A percentile compares a stretch with the other conserved stretches of the same genome.
phyloP scores from a whole-genome alignment of 2,888 invertebrate species.

The Arctia plantaginis region DNA sequence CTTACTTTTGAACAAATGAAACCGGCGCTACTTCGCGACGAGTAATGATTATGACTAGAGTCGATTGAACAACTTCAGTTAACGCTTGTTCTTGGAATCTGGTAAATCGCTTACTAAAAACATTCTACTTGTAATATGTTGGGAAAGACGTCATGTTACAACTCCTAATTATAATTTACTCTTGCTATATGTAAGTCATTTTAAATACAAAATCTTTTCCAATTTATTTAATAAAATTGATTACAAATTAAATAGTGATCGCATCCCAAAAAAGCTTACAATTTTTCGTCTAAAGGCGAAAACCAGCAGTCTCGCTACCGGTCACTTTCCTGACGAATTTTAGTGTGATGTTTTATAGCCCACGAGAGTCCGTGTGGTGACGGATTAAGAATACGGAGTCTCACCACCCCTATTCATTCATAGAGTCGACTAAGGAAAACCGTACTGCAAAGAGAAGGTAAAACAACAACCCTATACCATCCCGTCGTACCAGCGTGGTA shows the following conservation, averaged over 20 bases:
- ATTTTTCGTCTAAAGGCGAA: not conserved
- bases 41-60: slow-evolving; percentile 3
- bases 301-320: not conserved
- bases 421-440: too few relatives aligned
- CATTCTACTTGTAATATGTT: not conserved
- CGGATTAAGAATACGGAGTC: too few relatives aligned
- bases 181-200: not conserved
- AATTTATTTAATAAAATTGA: too few relatives aligned
- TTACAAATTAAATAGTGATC: too few relatives aligned
- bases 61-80: not conserved
- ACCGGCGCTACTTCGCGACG: not conserved
- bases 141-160: not conserved
- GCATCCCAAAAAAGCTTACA: not conserved
- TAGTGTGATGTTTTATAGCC: too few relatives aligned
- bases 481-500: too few relatives aligned
- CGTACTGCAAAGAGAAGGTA: too few relatives aligned
- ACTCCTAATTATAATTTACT: not conserved
- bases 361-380: too few relatives aligned
- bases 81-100: slow-evolving; percentile 2
- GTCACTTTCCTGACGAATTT: too few relatives aligned
- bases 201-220: not conserved
- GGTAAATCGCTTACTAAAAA: not conserved
- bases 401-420: too few relatives aligned
- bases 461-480: too few relatives aligned
- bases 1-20: slow-evolving; percentile 2